These are phyloP conservation scores for Adelphocoris suturalis DNA, from an alignment of 2,888 invertebrate genomes.

Conservation along the genomic window DNA sequence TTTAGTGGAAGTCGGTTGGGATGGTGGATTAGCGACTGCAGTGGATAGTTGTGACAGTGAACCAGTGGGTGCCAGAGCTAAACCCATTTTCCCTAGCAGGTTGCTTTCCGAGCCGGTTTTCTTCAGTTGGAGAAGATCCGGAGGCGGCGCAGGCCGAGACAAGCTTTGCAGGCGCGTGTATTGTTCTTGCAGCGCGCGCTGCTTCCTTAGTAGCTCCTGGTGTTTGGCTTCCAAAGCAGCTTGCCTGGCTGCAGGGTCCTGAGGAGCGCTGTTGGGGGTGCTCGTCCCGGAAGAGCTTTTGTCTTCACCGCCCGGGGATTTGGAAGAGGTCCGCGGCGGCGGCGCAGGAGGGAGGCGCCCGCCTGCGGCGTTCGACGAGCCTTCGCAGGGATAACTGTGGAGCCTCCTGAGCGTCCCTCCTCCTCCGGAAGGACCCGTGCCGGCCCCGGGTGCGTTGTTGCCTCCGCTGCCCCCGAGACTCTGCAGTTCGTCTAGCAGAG, in stretches of 20 bases:
- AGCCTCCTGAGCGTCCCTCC: conserved; percentile 83
- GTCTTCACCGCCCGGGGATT: conserved; percentile 86
- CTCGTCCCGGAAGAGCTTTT: conserved; percentile 81
- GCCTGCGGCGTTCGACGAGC: conserved; percentile 88
- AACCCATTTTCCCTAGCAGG: conserved; percentile 89
- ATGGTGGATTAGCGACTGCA: conserved; percentile 75
- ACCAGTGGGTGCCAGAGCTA: conserved; percentile 83
- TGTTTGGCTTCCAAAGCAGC: conserved; percentile 90
- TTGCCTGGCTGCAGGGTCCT: conserved; percentile 82
- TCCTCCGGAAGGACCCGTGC: conserved; percentile 15
- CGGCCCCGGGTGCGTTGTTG: conserved; percentile 75
- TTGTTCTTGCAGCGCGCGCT: conserved; percentile 93
- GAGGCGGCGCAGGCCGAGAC: conserved; percentile 84
- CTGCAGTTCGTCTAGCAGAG: conserved; percentile 95
- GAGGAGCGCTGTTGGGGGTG: conserved; percentile 87
- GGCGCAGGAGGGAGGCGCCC: conserved; percentile 93
- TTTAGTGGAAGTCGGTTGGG: conserved; percentile 88
- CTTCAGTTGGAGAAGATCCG: conserved; percentile 83
- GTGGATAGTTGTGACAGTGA: conserved; percentile 83
- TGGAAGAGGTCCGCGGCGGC: conserved; percentile 93
- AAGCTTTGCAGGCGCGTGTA: conserved; percentile 93
- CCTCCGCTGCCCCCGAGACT: conserved; percentile 82
- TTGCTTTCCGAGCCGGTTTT: conserved; percentile 94
- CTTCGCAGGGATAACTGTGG: conserved; percentile 88
- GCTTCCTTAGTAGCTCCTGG: conserved; percentile 92